Conservation (phyloP, 1,140 invertebrate species). For the Portunus trituberculatus region DNA sequence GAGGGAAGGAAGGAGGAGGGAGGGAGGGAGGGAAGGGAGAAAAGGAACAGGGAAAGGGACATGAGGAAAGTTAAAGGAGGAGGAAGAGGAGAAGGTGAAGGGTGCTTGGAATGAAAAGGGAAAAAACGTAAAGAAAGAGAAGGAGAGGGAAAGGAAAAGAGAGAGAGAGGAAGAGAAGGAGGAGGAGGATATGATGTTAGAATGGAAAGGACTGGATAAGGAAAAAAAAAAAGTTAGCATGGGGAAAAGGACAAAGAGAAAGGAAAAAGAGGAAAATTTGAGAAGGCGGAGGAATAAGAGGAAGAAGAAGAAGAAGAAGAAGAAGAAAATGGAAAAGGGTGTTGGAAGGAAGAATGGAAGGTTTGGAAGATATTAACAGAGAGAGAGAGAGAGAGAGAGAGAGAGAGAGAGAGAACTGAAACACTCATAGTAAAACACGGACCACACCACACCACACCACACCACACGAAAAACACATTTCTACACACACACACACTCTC, state of each 20-base stretch:
- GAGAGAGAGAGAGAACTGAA: neutral
- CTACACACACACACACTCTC: neutral
- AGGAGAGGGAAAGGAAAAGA: neutral
- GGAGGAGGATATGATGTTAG: neutral
- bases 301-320: neutral
- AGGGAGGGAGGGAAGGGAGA: neutral
- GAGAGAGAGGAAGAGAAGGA: neutral
- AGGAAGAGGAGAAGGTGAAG: neutral
- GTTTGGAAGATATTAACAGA: neutral
- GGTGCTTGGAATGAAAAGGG: neutral
- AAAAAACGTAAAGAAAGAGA: neutral
- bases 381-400: constrained; percentile 17
- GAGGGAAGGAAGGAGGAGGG: neutral
- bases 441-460: neutral
- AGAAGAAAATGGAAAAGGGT: neutral
- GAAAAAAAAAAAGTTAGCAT: neutral
- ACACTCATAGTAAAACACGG: too few relatives aligned
- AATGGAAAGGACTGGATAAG: neutral
- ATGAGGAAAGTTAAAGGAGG: neutral
- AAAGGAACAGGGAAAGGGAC: neutral
- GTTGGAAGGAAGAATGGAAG: neutral
- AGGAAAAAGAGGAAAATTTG: neutral
- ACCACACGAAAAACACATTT: neutral
- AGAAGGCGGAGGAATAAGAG: neutral
- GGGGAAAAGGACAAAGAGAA: neutral